Evolutionary conservation across 1,140 invertebrate species (phyloP), one percentile per base, ranked within the genome.

Genomic region (Phymorhynchus buccinoides): DNA sequence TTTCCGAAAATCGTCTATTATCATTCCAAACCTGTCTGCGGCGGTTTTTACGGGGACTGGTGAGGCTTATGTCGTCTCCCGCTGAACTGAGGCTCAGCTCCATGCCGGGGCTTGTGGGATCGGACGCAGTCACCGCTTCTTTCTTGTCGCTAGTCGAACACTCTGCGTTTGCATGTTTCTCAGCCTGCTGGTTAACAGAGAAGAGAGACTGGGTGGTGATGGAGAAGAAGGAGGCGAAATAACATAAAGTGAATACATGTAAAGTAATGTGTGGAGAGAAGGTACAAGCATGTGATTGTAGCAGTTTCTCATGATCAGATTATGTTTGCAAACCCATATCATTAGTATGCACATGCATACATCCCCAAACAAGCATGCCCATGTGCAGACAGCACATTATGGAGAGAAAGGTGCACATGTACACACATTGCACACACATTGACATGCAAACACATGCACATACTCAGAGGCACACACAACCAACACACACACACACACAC

Each of bases 21-120:
- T n/a, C n/a, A n/a, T n/a, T n/a, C n/a, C n/a, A n/a, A 16, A 80
- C 56, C 44, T 48, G 62, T 30, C 62, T 35, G 37, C 80, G 44
- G 30, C 85, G 27, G 81, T 32, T 68, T 37, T 84, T 84, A 1
- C 56, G 37, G 7, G 73, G 75, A 56, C 48, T 32, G 22, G 27
- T 2, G 6, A 71, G 30, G 41, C 32, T 71, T 22, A 37, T 52
- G 66, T 81, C 44, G 30, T 84, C 83, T 2, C 42, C 83, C 27
- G 39, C 41, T n/a, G 44, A 56, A 9, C 73, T 56, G 0, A 18
- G 71, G 30, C 71, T 44, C 16, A 52, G 12, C 44, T 73, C 82
- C 41, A 73, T 71, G 41, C 32, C 35, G 41, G 77, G 77, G 32
- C 77, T 79, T 48, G 22, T 79, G 77, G 77, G 77, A 52, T 56